These are phyloP conservation scores for Beaufortia kweichowensis DNA, from an alignment of 2,113 vertebrate species.

Conservation along the genomic window DNA sequence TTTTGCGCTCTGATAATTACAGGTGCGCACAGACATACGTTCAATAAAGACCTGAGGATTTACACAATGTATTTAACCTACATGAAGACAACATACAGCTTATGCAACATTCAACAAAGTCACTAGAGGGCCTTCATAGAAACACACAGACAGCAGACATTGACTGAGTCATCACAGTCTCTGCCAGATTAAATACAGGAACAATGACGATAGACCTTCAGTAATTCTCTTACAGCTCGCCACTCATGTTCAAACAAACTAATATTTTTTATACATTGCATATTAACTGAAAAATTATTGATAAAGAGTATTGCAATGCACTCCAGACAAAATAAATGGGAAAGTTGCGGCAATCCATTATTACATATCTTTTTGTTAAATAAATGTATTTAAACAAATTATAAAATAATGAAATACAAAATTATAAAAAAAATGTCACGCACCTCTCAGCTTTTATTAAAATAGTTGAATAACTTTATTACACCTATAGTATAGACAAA, in stretches of 20 bases:
- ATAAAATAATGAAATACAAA: no score
- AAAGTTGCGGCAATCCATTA: neutral
- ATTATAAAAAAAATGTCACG: no score
- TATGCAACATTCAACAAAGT: constrained; percentile 9
- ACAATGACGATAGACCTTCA: constrained; percentile 78
- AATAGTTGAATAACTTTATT: constrained; percentile 58
- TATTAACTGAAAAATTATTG: no score
- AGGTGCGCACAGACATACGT: neutral
- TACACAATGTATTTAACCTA: constrained; percentile 46
- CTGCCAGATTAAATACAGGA: constrained; percentile 71
- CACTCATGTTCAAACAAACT: constrained; percentile 32
- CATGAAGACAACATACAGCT: constrained; percentile 46
- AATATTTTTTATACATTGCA: neutral
- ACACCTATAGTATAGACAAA: constrained; percentile 17
- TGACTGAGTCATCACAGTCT: constrained; percentile 68
- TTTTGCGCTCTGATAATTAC: constrained; percentile 2
- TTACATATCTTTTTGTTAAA: neutral
- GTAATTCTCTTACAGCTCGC: constrained; percentile 69
- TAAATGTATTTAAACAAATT: neutral
- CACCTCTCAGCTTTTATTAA: no score
- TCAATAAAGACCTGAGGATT: constrained; percentile 35
- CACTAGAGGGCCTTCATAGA: constrained; percentile 21
- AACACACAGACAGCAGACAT: no score
- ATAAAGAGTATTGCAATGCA: constrained; percentile 1
- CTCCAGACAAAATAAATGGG: neutral